Evolutionary conservation across 2,797 vertebrate species (phyloP).

Genomic region (Sparidentex hasta): DNA sequence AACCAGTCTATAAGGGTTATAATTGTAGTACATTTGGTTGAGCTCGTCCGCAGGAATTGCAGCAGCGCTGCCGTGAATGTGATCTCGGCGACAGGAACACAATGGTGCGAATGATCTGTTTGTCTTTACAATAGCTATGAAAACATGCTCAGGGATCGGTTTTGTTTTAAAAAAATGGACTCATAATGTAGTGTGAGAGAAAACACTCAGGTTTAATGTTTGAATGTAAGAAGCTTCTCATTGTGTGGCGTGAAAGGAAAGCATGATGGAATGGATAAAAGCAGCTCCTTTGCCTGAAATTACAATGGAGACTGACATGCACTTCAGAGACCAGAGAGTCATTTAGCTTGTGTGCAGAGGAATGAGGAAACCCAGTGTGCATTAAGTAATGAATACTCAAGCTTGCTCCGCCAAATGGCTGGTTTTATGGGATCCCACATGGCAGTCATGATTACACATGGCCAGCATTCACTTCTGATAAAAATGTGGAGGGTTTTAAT

Average conservation of each 20-base stretch:
- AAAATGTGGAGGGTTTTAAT: background rate
- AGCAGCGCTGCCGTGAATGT: constrained; percentile 20
- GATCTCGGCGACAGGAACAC: constrained; percentile 20
- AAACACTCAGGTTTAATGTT: background rate
- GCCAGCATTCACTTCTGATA: background rate
- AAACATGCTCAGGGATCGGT: background rate
- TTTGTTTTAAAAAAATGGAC: background rate
- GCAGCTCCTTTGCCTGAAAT: constrained; percentile 18
- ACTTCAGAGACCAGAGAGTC: constrained; percentile 43
- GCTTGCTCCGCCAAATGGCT: background rate
- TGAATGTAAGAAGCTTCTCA: background rate
- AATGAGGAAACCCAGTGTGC: constrained; percentile 7
- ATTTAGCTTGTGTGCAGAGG: constrained; percentile 19
- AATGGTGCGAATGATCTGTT: background rate
- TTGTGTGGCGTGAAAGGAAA: background rate
- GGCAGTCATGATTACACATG: constrained; percentile 17
- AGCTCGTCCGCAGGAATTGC: constrained; percentile 43
- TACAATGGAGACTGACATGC: constrained; percentile 15
- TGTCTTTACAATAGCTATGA: background rate
- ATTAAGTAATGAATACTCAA: constrained; percentile 49
- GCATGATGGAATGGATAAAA: constrained; percentile 24
- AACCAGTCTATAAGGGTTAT: constrained; percentile 33
- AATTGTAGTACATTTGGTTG: constrained; percentile 42
- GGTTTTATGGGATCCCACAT: constrained; percentile 21
- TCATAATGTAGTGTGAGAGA: background rate